Evolutionary conservation across 2,888 invertebrate species (phyloP).

Genomic region (Erebia ligea): DNA sequence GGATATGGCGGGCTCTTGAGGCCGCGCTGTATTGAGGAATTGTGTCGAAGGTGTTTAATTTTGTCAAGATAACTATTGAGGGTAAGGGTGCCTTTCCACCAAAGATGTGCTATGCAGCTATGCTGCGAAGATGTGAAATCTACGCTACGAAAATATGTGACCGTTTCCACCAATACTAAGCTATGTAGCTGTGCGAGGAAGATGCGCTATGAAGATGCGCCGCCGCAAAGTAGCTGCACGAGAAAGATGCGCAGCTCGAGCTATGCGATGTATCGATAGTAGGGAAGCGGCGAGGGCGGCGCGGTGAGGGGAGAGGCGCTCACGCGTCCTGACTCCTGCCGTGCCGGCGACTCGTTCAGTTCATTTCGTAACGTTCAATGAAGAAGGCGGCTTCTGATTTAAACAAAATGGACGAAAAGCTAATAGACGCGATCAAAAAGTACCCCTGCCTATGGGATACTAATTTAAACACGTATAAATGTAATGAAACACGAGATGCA

Average conservation of each 20-base stretch:
- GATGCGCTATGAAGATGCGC: conserved; percentile 16
- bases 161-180: conserved; percentile 30
- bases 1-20: no score
- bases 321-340: conserved; percentile 7
- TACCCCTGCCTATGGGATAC: background rate
- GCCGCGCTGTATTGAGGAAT: no score
- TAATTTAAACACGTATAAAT: background rate
- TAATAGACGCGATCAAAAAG: conserved; percentile 1
- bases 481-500: conserved; percentile 2
- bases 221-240: conserved; percentile 1
- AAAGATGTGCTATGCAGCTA: conserved; percentile 29
- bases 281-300: conserved; percentile 7
- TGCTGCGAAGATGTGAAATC: conserved; percentile 22
- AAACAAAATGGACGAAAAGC: conserved; percentile 4
- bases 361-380: conserved; percentile 7
- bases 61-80: no score
- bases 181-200: conserved; percentile 26
- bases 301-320: conserved; percentile 6
- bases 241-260: conserved; percentile 7
- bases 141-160: conserved; percentile 26
- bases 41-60: no score
- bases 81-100: conserved; percentile 28
- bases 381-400: conserved; percentile 5
- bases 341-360: conserved; percentile 7
- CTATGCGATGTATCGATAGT: conserved; percentile 6